Conservation (phyloP, 2,888 invertebrate species). For the Piscicola geometra region DNA sequence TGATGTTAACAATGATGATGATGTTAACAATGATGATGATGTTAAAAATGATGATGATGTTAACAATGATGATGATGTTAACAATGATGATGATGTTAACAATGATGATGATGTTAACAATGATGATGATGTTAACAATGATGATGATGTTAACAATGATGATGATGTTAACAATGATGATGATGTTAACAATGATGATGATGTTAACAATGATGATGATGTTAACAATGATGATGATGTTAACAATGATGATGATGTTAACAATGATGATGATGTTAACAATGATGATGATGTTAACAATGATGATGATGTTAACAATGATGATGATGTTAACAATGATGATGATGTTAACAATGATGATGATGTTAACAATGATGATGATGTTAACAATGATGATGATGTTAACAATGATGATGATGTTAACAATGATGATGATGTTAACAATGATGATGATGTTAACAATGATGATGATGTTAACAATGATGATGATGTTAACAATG, state of each 20-base stretch:
- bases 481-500: constrained; percentile 21
- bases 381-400: constrained; percentile 17
- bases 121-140: constrained; percentile 11
- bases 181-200: constrained; percentile 34
- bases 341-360: constrained; percentile 31
- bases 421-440: constrained; percentile 24
- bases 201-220: constrained; percentile 30
- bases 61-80: constrained; percentile 23
- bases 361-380: constrained; percentile 29
- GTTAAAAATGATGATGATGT: constrained; percentile 2
- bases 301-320: constrained; percentile 30
- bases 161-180: constrained; percentile 27
- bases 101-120: constrained; percentile 10
- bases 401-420: constrained; percentile 31
- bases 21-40: constrained; percentile 11
- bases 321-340: constrained; percentile 29
- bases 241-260: constrained; percentile 31
- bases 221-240: constrained; percentile 30
- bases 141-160: background rate
- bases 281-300: constrained; percentile 24
- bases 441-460: constrained; percentile 16
- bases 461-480: constrained; percentile 27
- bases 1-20: constrained; percentile 29
- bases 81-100: constrained; percentile 25
- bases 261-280: constrained; percentile 33